phyloP scores from a whole-genome alignment of 1,140 invertebrate genomes.

The Babylonia areolata region DNA sequence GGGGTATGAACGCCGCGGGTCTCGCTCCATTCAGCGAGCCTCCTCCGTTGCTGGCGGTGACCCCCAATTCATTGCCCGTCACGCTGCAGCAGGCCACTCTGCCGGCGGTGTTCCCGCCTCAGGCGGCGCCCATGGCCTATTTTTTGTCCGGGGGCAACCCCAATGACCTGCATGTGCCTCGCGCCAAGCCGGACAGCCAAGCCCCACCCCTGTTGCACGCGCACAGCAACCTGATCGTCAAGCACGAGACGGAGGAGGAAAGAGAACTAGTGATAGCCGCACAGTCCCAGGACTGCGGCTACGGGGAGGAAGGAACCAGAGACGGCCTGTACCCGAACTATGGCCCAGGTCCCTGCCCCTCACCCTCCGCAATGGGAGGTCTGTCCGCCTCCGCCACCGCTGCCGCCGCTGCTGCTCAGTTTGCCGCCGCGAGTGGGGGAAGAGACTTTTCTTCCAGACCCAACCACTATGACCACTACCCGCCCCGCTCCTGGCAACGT shows the following conservation, averaged over 20 bases:
- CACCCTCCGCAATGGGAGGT: background rate
- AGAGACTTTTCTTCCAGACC: slow-evolving; percentile 8
- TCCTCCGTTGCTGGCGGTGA: slow-evolving; percentile 49
- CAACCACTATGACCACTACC: background rate
- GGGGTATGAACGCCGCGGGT: slow-evolving; percentile 11
- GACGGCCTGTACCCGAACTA: background rate
- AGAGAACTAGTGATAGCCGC: background rate
- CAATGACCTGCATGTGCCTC: background rate
- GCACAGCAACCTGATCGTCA: slow-evolving; percentile 18
- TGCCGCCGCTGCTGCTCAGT: slow-evolving; percentile 18
- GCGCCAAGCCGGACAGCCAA: background rate
- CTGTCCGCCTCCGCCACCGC: slow-evolving; percentile 23
- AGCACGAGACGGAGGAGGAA: slow-evolving; percentile 32
- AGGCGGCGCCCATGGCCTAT: slow-evolving; percentile 32
- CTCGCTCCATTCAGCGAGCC: slow-evolving; percentile 42
- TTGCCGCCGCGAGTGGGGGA: background rate
- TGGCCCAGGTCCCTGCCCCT: background rate
- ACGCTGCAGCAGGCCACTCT: slow-evolving; percentile 21
- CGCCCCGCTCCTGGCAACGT: background rate
- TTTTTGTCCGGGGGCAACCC: slow-evolving; percentile 23
- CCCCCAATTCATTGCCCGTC: slow-evolving; percentile 33
- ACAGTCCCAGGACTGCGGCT: background rate
- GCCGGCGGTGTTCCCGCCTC: slow-evolving; percentile 33
- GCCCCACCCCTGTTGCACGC: background rate
- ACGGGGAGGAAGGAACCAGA: background rate